Percentiles rank a stretch among this genome's conserved stretches.
Evolutionary conservation across 2,797 vertebrate species (phyloP).

Genomic region (Enteromius trimaculatus): DNA sequence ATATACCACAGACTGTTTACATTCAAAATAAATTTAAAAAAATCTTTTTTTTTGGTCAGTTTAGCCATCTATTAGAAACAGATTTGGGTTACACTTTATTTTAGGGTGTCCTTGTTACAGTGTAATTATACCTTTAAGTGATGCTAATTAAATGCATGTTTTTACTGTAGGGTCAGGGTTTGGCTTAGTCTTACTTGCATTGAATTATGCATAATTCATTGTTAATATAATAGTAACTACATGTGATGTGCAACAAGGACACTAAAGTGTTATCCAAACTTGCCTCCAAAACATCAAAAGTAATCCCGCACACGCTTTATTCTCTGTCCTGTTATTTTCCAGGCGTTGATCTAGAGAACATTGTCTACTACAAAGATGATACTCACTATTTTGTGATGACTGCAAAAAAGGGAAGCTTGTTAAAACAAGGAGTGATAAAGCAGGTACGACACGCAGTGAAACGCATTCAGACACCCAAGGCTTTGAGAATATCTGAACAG

Average conservation of each 20-base stretch:
- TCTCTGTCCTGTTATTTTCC: conserved; percentile 43
- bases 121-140: background rate
- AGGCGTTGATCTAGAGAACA: conserved; percentile 97
- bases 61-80: background rate
- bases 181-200: background rate
- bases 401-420: conserved; percentile 92
- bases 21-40: no score
- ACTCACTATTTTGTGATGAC: conserved; percentile 99
- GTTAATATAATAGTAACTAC: background rate
- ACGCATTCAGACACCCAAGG: conserved; percentile 55
- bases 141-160: background rate
- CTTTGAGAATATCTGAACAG: conserved; percentile 43
- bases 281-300: background rate
- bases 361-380: conserved; percentile 97
- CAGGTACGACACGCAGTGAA: conserved; percentile 77
- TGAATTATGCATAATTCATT: background rate
- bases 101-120: background rate
- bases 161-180: background rate
- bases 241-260: background rate
- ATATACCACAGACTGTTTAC: background rate
- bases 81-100: background rate
- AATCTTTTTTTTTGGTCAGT: background rate
- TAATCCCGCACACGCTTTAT: background rate
- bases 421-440: conserved; percentile 89
- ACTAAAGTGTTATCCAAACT: background rate